Evolutionary conservation across 2,113 vertebrate genomes (phyloP), one percentile per base, ranked within the genome.

Genomic region (Callionymus lyra): DNA sequence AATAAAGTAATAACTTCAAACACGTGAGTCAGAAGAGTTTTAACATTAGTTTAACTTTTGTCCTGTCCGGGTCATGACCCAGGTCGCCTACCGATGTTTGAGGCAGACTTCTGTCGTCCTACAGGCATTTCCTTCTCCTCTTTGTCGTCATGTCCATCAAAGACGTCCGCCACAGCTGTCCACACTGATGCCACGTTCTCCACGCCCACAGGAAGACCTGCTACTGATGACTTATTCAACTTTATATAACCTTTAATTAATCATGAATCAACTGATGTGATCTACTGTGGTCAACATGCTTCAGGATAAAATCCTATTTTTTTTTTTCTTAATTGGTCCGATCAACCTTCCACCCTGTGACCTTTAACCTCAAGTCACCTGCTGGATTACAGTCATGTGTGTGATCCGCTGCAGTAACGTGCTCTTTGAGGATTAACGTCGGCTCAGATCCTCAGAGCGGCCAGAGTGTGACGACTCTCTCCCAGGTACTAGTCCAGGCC

Each of bases 101-200:
- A n/a, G n/a, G n/a, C n/a, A n/a, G n/a, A n/a, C n/a, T n/a, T n/a
- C 3, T 78, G 2, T 77, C 80, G 47, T 84, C 77, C 55, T 83
- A 79, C 50, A 33, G 81, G 38, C 75, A 82, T 56, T 74, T 72
- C 0, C 60, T 80, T 18, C 75, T 83, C 56, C 76, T 72, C 0
- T 59, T 80, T 18, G 63, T 79, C 17, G 15, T 77, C 5, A 59
- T 65, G 15, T 21, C 59, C 43, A 83, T 83, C 34, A 81, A 81
- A 43, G 79, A 83, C 1, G 62, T 38, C 38, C 52, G 61, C 38
- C 82, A 79, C 63, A 47, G 40, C 2, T 83, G 80, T 47, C 76
- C 79, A 12, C 53, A 8, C 34, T 84, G 81, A 47, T n/a, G 4
- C 1, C 54, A 1, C 5, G 50, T 82, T 37, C 73, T 81, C 15